phyloP scores from a whole-genome alignment of 2,113 vertebrate species.

The Cyprinodon variegatus region DNA sequence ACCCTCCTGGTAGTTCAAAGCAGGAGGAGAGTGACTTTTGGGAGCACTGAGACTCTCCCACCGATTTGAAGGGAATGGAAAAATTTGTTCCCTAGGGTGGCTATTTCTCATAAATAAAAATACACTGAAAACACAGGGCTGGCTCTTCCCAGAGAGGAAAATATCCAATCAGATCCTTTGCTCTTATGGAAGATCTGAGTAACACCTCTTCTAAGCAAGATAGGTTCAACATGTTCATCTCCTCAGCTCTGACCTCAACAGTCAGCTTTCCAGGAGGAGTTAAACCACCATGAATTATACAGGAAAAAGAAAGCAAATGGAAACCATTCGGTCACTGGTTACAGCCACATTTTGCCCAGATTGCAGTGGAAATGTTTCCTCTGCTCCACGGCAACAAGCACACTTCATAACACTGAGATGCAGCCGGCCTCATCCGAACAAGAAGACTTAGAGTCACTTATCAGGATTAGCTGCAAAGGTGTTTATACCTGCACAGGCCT shows the following conservation, averaged over 20 bases:
- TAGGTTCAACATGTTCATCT: conserved; percentile 33
- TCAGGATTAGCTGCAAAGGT: conserved; percentile 4
- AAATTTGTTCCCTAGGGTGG: conserved; percentile 31
- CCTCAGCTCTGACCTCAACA: conserved; percentile 35
- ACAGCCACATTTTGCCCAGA: conserved; percentile 21
- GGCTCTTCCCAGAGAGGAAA: conserved; percentile 34
- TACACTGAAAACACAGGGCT: conserved; percentile 20
- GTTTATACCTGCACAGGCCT: conserved; percentile 12
- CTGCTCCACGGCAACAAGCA: conserved; percentile 63
- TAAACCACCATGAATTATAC: conserved; percentile 33
- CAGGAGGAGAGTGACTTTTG: conserved; percentile 21
- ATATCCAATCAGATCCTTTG: conserved; percentile 25
- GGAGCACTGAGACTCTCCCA: conserved; percentile 16
- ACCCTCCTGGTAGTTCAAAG: conserved; percentile 46
- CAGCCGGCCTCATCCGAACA: conserved; percentile 14
- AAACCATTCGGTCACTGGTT: conserved; percentile 40
- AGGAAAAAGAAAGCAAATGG: conserved; percentile 41
- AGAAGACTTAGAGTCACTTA: conserved; percentile 6
- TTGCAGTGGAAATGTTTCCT: conserved; percentile 55
- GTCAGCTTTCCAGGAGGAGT: conserved; percentile 37
- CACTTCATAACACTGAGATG: conserved; percentile 32
- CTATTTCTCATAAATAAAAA: conserved; percentile 25
- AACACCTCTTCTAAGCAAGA: conserved; percentile 16
- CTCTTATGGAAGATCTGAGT: conserved; percentile 1
- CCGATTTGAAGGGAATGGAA: conserved; percentile 32